Base-by-base conservation (phyloP, 1,140 invertebrate species). In the Drosophila kanapiae region DNA sequence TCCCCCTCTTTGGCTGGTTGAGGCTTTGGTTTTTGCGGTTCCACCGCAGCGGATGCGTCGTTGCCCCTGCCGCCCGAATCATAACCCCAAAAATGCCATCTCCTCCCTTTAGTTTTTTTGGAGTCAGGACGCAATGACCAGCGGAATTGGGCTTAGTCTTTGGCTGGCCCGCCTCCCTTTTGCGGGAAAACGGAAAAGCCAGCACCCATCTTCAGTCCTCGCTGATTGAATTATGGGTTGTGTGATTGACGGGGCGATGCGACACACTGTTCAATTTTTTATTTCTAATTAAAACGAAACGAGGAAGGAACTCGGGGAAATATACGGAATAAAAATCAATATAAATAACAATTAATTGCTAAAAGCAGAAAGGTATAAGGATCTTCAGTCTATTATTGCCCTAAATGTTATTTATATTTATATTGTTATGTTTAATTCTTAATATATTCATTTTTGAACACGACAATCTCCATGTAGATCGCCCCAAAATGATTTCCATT, bases 21-120 rank as follows among this genome's bases (percentile, higher is more conserved):
- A 82, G 82, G 90, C 84, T 91, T 91, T 90, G 90, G 90, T 91
- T 91, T 88, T 86, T 91, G 90, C 81, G 90, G 90, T 91, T 83
- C 58, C 65, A 80, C 86, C 80, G 63, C 82, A 91, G 78, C 82
- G 82, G 82, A 84, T 78, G 74, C 82, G 78, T 78, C 80, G 79
- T 78, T 35, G 61, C 68, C 43, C n/a, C 8, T n/a, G 8, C 8
- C 14, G 35, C 33, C 33, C 45, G 16, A 37, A 54, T 37, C 51
- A 23, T 38, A 56, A 23, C 51, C 51, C 51, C 51, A 54, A 54
- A 54, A 54, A 54, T 37, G 51, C 33, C 33, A 23, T 3, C 1
- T 37, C 51, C 51, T 33, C 0, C 27, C 3, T 4, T 16, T 16
- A 0, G 13, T 5, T 10, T 23, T 35, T 48, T 63, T 27, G 23